These are phyloP conservation scores for Sebastiscus tertius DNA, from an alignment of 2,797 vertebrate genomes.

Conservation along the genomic window DNA sequence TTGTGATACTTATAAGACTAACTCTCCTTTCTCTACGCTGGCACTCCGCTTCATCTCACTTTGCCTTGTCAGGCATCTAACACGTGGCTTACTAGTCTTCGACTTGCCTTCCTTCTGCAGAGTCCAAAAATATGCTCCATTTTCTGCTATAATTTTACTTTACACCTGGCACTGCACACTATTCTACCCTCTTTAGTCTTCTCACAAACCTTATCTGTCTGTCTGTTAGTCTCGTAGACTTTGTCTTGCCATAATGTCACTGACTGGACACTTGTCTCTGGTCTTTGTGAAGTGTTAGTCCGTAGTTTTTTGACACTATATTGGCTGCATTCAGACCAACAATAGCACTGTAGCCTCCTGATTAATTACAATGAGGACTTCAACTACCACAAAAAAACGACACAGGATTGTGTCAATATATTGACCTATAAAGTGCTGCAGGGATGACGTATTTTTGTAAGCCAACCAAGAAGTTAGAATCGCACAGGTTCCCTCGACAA, in stretches of 20 bases:
- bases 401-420: neutral
- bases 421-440: neutral
- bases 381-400: neutral
- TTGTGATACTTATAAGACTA: conserved; percentile 43
- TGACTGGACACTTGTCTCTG: neutral
- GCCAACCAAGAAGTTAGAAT: too few relatives aligned
- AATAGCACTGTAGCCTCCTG: neutral
- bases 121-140: neutral
- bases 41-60: neutral
- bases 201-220: neutral
- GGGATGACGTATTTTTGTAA: too few relatives aligned
- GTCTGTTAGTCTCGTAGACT: neutral
- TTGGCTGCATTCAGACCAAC: neutral
- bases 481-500: too few relatives aligned
- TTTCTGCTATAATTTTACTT: neutral
- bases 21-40: conserved; percentile 31
- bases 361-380: neutral
- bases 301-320: neutral
- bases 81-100: conserved; percentile 5
- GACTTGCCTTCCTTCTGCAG: conserved; percentile 8
- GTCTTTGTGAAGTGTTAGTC: neutral
- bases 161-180: neutral
- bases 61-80: conserved; percentile 20
- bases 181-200: conserved; percentile 6
- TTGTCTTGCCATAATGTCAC: neutral